phyloP scores from a whole-genome alignment of 2,888 invertebrate species.

The Candidula unifasciata region DNA sequence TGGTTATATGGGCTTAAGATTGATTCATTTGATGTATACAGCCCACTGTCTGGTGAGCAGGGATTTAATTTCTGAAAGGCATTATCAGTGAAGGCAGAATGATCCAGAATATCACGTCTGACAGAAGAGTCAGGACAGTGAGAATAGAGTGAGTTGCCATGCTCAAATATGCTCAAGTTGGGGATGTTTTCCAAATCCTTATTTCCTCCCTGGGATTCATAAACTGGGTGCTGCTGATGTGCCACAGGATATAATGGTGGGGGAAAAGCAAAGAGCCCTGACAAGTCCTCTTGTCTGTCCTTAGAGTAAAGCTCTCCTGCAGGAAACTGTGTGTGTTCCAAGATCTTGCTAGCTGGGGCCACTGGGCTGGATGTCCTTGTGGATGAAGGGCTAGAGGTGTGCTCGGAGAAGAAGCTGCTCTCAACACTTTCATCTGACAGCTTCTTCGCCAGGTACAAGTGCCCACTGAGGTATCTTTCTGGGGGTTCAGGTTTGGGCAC shows the following conservation, averaged over 20 bases:
- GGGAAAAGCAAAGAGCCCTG: neutral
- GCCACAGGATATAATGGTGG: neutral
- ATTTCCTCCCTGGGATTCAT: neutral
- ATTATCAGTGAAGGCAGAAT: neutral
- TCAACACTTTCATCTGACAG: slow-evolving; percentile 78
- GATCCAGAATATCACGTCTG: neutral
- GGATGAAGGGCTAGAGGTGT: slow-evolving; percentile 41
- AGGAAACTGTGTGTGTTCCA: slow-evolving; percentile 25
- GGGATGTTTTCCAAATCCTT: slow-evolving; percentile 21
- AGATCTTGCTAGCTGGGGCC: neutral
- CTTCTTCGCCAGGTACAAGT: slow-evolving; percentile 78
- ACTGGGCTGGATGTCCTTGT: slow-evolving; percentile 45
- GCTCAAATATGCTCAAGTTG: slow-evolving; percentile 45
- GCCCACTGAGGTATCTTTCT: slow-evolving; percentile 69
- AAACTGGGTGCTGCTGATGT: neutral
- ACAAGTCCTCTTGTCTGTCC: neutral
- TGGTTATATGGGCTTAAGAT: slow-evolving; percentile 10
- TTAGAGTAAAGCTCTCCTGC: neutral
- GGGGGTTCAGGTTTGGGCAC: slow-evolving; percentile 53
- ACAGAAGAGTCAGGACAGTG: neutral
- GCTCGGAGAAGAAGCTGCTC: slow-evolving; percentile 57
- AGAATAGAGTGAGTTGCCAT: neutral
- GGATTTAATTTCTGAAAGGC: neutral
- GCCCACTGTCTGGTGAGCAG: slow-evolving; percentile 20
- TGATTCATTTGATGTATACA: neutral